Evolutionary conservation across 1,140 invertebrate species (phyloP).

Genomic region (Pogonomyrmex californicus): DNA sequence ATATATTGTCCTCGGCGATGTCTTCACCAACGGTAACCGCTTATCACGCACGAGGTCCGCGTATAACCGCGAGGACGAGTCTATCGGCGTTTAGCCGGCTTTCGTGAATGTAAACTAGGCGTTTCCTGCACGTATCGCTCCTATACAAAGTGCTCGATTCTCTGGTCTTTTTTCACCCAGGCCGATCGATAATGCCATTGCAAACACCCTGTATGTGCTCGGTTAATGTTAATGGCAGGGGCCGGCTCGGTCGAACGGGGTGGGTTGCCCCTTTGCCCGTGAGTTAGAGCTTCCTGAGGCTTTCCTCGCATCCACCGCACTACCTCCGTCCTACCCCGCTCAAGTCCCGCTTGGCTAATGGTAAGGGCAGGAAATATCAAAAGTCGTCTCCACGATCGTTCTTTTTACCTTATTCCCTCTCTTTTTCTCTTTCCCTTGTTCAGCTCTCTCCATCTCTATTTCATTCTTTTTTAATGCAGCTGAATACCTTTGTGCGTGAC

Average conservation of each 20-base stretch:
- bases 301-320: constrained; percentile 77
- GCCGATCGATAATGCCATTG: constrained; percentile 79
- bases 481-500: constrained; percentile 1
- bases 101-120: constrained; percentile 78
- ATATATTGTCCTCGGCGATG: constrained; percentile 49
- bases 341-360: constrained; percentile 75
- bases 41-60: constrained; percentile 50
- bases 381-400: constrained; percentile 67
- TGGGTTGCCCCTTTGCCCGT: constrained; percentile 76
- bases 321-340: constrained; percentile 51
- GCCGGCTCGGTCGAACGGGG: constrained; percentile 70
- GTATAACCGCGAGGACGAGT: constrained; percentile 70
- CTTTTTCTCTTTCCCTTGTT: background rate
- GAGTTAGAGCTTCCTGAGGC: constrained; percentile 83
- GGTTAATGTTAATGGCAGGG: constrained; percentile 83
- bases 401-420: constrained; percentile 49
- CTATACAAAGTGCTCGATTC: constrained; percentile 78
- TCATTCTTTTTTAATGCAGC: background rate
- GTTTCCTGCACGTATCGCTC: constrained; percentile 74
- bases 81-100: constrained; percentile 76
- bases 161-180: constrained; percentile 76
- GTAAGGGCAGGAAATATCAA: constrained; percentile 80
- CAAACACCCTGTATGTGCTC: constrained; percentile 79
- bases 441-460: background rate
- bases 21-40: constrained; percentile 59